Evolutionary conservation across 2,797 vertebrate species (phyloP), one percentile per base, ranked within the genome.

Genomic region (Ptychobarbus kaznakovi): DNA sequence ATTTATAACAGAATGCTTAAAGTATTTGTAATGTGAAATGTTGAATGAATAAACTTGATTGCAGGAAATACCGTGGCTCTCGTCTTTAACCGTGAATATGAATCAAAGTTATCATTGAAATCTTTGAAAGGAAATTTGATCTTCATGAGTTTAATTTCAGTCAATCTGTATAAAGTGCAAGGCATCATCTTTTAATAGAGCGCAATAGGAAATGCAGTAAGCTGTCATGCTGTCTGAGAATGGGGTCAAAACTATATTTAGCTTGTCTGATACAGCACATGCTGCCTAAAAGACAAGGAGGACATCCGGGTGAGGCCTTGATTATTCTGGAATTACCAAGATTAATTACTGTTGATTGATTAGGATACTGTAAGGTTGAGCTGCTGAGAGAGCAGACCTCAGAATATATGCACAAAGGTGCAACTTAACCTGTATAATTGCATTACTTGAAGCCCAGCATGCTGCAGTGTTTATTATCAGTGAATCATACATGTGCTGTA

Each of bases 1-100:
- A 97, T 99, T 99, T 99, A 98, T 98, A 99, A 97, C 97, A 97
- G 97, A 99, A 99, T 98, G 97, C 98, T 97, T 99, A 97, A 99
- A 99, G 98, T 99, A 99, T 99, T 99, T 99, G 98, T 99, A 99
- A 98, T 97, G 98, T 99, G 97, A 99, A 97, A 98, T 99, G 98
- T 99, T 98, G 98, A 99, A 99, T 95, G 97, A 99, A 99, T 99
- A 98, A 99, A 99, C 97, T 96, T 96, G 96, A 98, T 97, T 97
- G 97, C 97, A 90, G 95, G 93, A 93, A 93, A 91, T 90, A 90
- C 86, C 51, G 69, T 4, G n/a, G 40, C 40, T 25, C 13, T 85
- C 68, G 75, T 78, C n/a, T 80, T 32, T 49, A 68, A 15, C 22
- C 12, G n/a, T n/a, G 3, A 25, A 61, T n/a, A 25, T 11, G 56